Conservation (phyloP, 2,797 vertebrate species). For the Sus cebifrons region DNA sequence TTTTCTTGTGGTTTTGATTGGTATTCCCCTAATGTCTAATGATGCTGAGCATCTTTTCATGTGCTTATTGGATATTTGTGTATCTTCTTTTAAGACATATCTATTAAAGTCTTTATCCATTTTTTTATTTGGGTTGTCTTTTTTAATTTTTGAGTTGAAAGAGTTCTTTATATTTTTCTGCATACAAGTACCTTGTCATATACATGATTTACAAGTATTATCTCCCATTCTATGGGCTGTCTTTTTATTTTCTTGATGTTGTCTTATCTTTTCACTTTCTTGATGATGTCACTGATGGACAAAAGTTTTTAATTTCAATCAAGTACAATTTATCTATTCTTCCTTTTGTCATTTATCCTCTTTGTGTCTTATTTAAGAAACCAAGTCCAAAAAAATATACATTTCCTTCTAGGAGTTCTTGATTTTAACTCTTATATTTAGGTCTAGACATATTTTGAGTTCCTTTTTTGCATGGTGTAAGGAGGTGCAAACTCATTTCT, state of each 20-base stretch:
- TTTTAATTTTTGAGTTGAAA: conserved; percentile 38
- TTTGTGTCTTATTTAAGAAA: neutral
- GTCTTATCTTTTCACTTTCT: conserved; percentile 34
- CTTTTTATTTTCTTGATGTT: conserved; percentile 7
- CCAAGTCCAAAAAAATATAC: neutral
- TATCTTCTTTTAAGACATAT: neutral
- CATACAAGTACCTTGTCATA: neutral
- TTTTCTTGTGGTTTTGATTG: neutral
- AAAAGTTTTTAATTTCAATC: conserved; percentile 45
- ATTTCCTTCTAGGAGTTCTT: conserved; percentile 29
- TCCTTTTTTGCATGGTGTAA: neutral
- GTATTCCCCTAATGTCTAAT: conserved; percentile 19
- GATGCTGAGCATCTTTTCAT: neutral
- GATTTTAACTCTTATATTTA: conserved; percentile 47
- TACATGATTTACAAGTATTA: conserved; percentile 17
- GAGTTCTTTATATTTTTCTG: neutral
- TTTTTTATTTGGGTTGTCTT: neutral
- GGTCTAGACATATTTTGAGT: neutral
- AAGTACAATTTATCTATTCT: conserved; percentile 44
- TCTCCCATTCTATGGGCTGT: neutral
- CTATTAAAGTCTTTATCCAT: neutral
- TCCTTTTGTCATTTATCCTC: conserved; percentile 42
- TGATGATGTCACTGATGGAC: neutral
- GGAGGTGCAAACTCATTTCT: neutral
- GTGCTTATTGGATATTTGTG: neutral